These are phyloP conservation scores for Gouania willdenowi DNA, from an alignment of 2,797 vertebrate species.

Conservation along the genomic window DNA sequence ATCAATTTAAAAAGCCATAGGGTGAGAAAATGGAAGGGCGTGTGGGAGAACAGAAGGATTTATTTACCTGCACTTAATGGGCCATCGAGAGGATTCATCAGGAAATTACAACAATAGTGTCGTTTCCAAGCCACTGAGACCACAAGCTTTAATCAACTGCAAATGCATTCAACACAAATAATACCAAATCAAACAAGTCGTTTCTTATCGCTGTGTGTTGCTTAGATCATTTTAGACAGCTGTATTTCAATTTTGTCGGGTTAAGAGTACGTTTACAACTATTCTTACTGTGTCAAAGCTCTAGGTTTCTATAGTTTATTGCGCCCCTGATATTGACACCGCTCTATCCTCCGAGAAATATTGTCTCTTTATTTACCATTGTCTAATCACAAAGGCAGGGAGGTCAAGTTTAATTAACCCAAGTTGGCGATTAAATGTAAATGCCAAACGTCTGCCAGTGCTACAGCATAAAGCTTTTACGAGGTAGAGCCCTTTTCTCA, in stretches of 20 bases:
- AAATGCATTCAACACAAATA: too few relatives aligned
- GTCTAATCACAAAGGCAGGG: constrained; percentile 64
- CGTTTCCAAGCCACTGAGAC: too few relatives aligned
- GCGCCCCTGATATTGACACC: constrained; percentile 12
- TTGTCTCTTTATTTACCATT: constrained; percentile 66
- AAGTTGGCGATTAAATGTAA: constrained; percentile 62
- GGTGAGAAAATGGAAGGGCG: background rate
- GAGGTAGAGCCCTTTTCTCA: constrained; percentile 41
- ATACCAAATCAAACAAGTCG: too few relatives aligned
- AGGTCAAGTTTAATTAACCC: constrained; percentile 74
- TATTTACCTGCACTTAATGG: constrained; percentile 33
- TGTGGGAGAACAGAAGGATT: background rate
- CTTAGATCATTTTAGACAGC: too few relatives aligned
- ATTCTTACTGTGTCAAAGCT: background rate
- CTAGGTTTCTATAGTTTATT: too few relatives aligned
- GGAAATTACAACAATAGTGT: constrained; percentile 17
- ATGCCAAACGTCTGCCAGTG: constrained; percentile 66
- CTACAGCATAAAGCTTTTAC: constrained; percentile 50
- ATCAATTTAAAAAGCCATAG: constrained; percentile 39
- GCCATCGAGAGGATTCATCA: constrained; percentile 9
- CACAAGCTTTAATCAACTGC: too few relatives aligned
- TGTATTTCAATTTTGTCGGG: too few relatives aligned
- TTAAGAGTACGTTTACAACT: too few relatives aligned
- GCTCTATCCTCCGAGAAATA: constrained; percentile 36
- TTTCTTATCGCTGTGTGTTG: too few relatives aligned